Conservation (phyloP, 1,140 invertebrate species). For the Pseudomyrmex cubaensis region DNA sequence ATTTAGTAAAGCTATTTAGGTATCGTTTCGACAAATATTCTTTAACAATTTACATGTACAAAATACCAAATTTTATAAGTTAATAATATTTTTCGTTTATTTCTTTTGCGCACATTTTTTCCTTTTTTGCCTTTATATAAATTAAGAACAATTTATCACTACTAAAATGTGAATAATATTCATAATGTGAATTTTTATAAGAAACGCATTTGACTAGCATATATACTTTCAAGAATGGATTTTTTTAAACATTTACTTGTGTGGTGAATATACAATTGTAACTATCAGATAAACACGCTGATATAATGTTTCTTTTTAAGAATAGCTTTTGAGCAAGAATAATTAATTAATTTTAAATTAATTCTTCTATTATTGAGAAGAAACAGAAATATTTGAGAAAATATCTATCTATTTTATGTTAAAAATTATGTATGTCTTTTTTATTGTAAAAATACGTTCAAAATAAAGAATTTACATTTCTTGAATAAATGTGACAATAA, state of each 20-base stretch:
- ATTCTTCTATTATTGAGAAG: background rate
- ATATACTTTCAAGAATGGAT: conserved; percentile 1
- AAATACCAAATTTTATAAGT: conserved; percentile 20
- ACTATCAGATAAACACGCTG: background rate
- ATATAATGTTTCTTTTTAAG: background rate
- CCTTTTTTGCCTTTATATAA: background rate
- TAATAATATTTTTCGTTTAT: conserved; percentile 37
- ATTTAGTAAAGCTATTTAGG: conserved; percentile 59
- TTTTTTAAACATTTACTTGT: background rate
- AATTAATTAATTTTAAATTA: background rate
- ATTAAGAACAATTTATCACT: background rate
- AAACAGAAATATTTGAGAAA: background rate
- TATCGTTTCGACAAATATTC: conserved; percentile 49
- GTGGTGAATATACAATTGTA: too few species aligned
- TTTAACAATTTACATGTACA: conserved; percentile 34
- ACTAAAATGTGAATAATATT: conserved; percentile 13
- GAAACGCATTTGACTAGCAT: conserved; percentile 39
- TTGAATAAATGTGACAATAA: background rate
- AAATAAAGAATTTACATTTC: conserved; percentile 1
- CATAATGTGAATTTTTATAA: conserved; percentile 3
- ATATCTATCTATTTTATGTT: too few species aligned
- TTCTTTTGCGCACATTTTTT: conserved; percentile 10
- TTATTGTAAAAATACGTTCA: background rate
- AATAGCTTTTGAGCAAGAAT: too few species aligned
- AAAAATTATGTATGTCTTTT: too few species aligned